Evolutionary conservation across 2,888 invertebrate genomes (phyloP).

Genomic region (Sarcophaga rosellei): DNA sequence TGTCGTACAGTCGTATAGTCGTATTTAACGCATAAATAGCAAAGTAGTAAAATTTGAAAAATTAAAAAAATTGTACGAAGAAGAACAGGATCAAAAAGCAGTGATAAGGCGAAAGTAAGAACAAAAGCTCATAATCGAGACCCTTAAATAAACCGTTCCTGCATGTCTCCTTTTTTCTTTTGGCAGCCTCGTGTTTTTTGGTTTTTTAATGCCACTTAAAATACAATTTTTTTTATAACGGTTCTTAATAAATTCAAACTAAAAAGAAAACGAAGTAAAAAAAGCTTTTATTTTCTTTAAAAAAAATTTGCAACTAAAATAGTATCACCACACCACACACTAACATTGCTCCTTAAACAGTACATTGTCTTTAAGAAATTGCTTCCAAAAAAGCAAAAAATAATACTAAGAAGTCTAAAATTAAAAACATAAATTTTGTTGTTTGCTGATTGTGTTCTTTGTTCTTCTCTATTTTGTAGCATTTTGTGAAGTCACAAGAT

Average conservation of each 20-base stretch:
- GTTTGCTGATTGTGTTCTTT: too few relatives aligned
- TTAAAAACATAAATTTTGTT: neutral
- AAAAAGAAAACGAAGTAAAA: conserved; percentile 3
- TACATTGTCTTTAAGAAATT: conserved; percentile 2
- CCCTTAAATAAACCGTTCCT: too few relatives aligned
- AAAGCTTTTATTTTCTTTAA: neutral
- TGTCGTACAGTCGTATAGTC: too few relatives aligned
- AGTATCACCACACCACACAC: neutral
- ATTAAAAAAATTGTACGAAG: too few relatives aligned
- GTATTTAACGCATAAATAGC: too few relatives aligned
- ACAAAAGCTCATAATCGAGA: too few relatives aligned
- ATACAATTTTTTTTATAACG: conserved; percentile 54
- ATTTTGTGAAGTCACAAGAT: neutral
- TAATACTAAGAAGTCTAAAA: neutral
- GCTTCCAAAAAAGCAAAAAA: conserved; percentile 23
- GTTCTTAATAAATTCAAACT: conserved; percentile 32
- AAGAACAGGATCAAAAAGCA: too few relatives aligned
- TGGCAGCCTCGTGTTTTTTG: conserved; percentile 23
- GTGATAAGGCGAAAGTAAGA: too few relatives aligned
- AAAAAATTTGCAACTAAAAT: conserved; percentile 2
- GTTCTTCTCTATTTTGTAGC: neutral
- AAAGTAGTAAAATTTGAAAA: too few relatives aligned
- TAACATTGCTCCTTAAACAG: neutral
- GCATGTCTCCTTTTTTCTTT: too few relatives aligned
- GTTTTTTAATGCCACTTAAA: conserved; percentile 59